Evolutionary conservation across 2,888 invertebrate species (phyloP).

Genomic region (Lasioglossum calceatum): DNA sequence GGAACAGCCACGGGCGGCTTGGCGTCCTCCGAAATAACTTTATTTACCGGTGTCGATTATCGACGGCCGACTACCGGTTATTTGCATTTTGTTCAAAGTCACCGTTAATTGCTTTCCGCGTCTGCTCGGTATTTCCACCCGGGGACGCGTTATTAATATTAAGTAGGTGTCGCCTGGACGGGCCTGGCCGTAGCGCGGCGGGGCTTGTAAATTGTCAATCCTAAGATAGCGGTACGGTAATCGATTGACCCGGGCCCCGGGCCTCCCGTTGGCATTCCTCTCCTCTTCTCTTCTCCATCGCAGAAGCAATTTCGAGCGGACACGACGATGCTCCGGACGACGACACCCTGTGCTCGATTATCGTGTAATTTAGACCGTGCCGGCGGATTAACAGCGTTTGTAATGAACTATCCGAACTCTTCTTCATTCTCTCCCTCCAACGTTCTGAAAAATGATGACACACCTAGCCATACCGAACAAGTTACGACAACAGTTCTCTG

Average conservation of each 20-base stretch:
- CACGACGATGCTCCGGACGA: neutral
- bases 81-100: slow-evolving; percentile 70
- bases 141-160: slow-evolving; percentile 65
- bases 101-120: slow-evolving; percentile 41
- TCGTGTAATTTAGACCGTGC: slow-evolving; percentile 9
- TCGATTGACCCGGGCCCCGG: slow-evolving; percentile 21
- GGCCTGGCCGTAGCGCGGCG: neutral
- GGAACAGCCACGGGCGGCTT: slow-evolving; percentile 26
- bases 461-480: too few species aligned
- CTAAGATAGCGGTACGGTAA: slow-evolving; percentile 24
- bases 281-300: neutral
- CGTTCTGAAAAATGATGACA: neutral
- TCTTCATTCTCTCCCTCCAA: neutral
- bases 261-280: neutral
- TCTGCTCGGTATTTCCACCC: slow-evolving; percentile 33
- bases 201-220: slow-evolving; percentile 11
- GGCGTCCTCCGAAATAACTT: slow-evolving; percentile 65
- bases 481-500: too few species aligned
- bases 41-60: slow-evolving; percentile 53
- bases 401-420: neutral
- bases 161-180: slow-evolving; percentile 45
- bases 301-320: neutral
- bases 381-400: neutral
- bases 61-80: slow-evolving; percentile 39
- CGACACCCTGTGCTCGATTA: neutral